Conservation (phyloP, 1,140 invertebrate species). For the Drosophila simulans region DNA sequence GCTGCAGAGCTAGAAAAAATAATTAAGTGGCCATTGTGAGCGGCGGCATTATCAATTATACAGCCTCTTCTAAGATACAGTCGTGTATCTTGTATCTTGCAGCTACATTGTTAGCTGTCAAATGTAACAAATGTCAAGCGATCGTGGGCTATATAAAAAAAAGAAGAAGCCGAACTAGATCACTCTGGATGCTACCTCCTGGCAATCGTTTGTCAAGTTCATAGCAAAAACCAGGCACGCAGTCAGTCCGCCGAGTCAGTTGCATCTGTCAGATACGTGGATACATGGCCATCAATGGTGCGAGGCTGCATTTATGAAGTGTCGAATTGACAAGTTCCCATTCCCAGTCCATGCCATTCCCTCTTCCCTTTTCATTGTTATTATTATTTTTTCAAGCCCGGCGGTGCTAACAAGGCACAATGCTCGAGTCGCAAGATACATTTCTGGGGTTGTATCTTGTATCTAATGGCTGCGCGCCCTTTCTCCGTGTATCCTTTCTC, state of each 20-base stretch:
- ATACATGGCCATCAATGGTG: conserved; percentile 44
- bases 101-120: conserved; percentile 79
- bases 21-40: conserved; percentile 77
- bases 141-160: conserved; percentile 41
- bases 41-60: conserved; percentile 68
- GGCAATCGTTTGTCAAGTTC: conserved; percentile 80
- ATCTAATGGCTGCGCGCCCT: conserved; percentile 38
- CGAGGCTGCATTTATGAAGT: conserved; percentile 76
- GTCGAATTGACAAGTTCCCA: conserved; percentile 77
- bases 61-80: conserved; percentile 42
- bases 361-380: not conserved
- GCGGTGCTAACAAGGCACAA: conserved; percentile 54
- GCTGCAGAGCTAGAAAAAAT: conserved; percentile 58
- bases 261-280: conserved; percentile 75
- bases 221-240: conserved; percentile 62
- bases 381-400: conserved; percentile 38
- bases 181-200: conserved; percentile 44
- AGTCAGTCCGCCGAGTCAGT: conserved; percentile 22
- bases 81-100: conserved; percentile 72
- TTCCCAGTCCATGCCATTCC: not conserved
- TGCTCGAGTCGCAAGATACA: conserved; percentile 21
- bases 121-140: conserved; percentile 81
- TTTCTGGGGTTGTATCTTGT: conserved; percentile 29
- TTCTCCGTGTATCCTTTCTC: conserved; percentile 5
- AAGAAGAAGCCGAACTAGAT: conserved; percentile 62